A percentile compares a stretch with the other conserved stretches of the same genome.
phyloP scores from a whole-genome alignment of 2,113 vertebrate species.

The Emberiza fucata region DNA sequence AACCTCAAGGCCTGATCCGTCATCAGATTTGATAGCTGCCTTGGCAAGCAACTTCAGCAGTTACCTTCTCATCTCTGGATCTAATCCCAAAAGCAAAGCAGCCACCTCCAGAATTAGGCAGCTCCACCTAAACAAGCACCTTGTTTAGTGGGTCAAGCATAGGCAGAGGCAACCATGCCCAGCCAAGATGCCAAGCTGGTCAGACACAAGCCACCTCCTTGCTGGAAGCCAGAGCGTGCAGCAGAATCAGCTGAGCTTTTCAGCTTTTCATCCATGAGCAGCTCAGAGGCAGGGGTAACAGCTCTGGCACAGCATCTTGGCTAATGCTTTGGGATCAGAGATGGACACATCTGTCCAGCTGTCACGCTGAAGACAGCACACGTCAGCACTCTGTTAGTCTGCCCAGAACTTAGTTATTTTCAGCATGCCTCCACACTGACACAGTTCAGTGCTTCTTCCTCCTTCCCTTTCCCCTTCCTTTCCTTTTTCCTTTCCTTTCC shows the following conservation, averaged over 20 bases:
- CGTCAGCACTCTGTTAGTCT: not conserved
- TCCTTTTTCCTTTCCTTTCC: not conserved
- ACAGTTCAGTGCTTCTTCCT: not conserved
- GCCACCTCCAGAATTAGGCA: not conserved
- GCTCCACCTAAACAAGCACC: not conserved
- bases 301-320: not conserved
- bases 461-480: not conserved
- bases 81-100: not conserved
- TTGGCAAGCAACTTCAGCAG: slow-evolving; percentile 19
- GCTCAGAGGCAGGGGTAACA: not conserved
- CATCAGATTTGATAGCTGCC: slow-evolving; percentile 14
- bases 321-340: not conserved
- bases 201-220: not conserved
- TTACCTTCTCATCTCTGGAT: not conserved
- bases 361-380: not conserved
- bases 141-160: not conserved
- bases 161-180: not conserved
- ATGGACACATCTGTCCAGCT: not conserved
- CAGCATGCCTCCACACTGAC: not conserved
- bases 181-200: not conserved
- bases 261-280: not conserved
- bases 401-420: not conserved
- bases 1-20: slow-evolving; percentile 46
- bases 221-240: not conserved
- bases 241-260: not conserved